phyloP scores from a whole-genome alignment of 2,113 vertebrate species.

The Holacanthus passer region DNA sequence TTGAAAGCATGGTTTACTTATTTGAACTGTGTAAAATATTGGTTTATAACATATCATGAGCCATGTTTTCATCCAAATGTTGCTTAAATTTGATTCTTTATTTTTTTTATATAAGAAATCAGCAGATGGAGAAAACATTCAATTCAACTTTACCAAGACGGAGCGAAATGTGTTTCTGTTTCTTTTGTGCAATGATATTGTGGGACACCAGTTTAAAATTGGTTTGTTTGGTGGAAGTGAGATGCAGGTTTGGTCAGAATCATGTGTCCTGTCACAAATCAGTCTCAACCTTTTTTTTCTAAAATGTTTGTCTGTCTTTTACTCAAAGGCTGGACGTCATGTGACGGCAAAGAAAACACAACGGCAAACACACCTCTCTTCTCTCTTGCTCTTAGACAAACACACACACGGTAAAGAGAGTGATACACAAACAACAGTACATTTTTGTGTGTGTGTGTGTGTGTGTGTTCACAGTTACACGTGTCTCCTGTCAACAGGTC shows the following conservation, averaged over 20 bases:
- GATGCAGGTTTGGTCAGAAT: no score
- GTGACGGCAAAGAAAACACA: background rate
- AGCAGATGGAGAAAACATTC: no score
- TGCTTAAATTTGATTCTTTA: no score
- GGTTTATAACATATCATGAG: background rate
- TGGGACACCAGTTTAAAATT: no score
- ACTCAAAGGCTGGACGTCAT: background rate
- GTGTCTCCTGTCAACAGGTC: conserved; percentile 55
- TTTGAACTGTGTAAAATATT: background rate
- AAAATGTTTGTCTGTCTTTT: background rate
- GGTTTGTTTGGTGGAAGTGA: no score
- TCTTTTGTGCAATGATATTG: no score
- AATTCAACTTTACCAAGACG: no score
- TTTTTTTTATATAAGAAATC: no score
- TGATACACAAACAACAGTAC: conserved; percentile 3
- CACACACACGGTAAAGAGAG: background rate
- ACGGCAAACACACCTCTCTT: background rate
- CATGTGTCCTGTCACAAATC: no score
- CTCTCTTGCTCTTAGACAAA: background rate
- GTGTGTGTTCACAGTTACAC: conserved; percentile 27
- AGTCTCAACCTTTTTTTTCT: no score
- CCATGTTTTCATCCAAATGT: background rate
- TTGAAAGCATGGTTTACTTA: background rate
- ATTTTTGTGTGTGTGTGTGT: conserved; percentile 7
- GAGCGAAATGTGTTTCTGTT: no score